Percentiles rank a stretch among this genome's conserved stretches.
phyloP scores from a whole-genome alignment of 1,140 invertebrate species.

The Hydropsyche tenuis region DNA sequence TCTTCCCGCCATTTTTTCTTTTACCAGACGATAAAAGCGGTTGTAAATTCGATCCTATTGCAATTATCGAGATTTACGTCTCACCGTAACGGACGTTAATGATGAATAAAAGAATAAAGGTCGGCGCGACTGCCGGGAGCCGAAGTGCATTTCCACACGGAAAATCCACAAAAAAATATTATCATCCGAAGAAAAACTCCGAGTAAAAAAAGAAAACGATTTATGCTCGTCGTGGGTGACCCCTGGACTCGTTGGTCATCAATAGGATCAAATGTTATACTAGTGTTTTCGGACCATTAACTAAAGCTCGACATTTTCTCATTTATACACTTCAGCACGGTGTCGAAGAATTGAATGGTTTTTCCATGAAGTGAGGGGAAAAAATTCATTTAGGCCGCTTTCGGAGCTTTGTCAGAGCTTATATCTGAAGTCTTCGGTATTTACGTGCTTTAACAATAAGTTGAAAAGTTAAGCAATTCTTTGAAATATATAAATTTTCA shows the following conservation, averaged over 20 bases:
- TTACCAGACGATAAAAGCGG: conserved; percentile 19
- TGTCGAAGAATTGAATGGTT: no score
- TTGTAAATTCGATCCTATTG: conserved; percentile 47
- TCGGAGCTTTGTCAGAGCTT: no score
- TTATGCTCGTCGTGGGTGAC: background rate
- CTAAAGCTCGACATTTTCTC: conserved; percentile 2
- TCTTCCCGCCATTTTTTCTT: background rate
- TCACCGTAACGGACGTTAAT: conserved; percentile 28
- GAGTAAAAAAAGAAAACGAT: background rate
- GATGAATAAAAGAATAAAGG: conserved; percentile 19
- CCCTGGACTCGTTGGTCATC: background rate
- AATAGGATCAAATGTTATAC: conserved; percentile 24
- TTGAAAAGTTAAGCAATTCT: no score
- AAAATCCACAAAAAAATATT: background rate
- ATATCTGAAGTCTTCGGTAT: no score
- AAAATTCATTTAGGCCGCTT: no score
- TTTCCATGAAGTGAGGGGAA: no score
- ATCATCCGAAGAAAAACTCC: background rate
- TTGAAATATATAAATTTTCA: no score
- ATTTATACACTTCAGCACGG: conserved; percentile 9
- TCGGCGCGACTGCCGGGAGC: background rate
- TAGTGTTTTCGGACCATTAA: conserved; percentile 25
- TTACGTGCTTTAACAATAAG: no score
- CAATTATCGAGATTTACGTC: conserved; percentile 47
- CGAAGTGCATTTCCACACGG: conserved; percentile 13